Evolutionary conservation across 1,140 invertebrate species (phyloP).

Genomic region (Nixonia krombeini): DNA sequence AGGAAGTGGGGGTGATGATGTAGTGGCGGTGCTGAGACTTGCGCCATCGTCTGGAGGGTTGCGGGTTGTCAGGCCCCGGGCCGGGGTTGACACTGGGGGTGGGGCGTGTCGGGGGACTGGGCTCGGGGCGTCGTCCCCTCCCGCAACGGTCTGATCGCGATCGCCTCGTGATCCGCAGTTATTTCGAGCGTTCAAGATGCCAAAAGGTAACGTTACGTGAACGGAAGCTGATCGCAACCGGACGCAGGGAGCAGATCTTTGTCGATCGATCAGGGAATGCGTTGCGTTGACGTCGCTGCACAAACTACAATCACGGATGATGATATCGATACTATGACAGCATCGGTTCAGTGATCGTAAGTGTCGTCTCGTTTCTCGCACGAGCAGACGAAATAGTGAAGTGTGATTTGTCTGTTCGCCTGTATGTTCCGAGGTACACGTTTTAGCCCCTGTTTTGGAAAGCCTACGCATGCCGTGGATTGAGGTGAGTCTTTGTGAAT

Average conservation of each 20-base stretch:
- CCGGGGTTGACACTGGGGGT: not conserved
- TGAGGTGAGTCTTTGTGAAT: constrained; percentile 56
- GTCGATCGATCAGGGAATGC: not conserved
- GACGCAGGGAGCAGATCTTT: not conserved
- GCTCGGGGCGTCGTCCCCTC: not conserved
- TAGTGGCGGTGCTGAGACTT: too few species aligned
- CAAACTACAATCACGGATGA: constrained; percentile 9
- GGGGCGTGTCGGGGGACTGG: not conserved
- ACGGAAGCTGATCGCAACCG: not conserved
- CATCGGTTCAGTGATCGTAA: constrained; percentile 25
- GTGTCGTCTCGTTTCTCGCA: constrained; percentile 24
- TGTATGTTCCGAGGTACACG: constrained; percentile 3
- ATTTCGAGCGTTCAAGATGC: not conserved
- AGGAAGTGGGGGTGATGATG: too few species aligned
- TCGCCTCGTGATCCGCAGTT: not conserved
- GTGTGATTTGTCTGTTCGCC: constrained; percentile 18
- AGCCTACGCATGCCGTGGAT: constrained; percentile 62
- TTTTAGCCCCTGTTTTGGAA: constrained; percentile 30
- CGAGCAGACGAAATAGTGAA: constrained; percentile 25
- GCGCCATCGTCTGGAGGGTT: too few species aligned
- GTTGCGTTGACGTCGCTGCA: constrained; percentile 2
- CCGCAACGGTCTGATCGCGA: not conserved
- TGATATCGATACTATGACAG: not conserved
- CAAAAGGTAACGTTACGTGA: not conserved
- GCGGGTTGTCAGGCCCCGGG: too few species aligned